These are phyloP conservation scores for Melikaiella ostensackeni DNA, from an alignment of 2,888 invertebrate genomes.

Conservation along the genomic window DNA sequence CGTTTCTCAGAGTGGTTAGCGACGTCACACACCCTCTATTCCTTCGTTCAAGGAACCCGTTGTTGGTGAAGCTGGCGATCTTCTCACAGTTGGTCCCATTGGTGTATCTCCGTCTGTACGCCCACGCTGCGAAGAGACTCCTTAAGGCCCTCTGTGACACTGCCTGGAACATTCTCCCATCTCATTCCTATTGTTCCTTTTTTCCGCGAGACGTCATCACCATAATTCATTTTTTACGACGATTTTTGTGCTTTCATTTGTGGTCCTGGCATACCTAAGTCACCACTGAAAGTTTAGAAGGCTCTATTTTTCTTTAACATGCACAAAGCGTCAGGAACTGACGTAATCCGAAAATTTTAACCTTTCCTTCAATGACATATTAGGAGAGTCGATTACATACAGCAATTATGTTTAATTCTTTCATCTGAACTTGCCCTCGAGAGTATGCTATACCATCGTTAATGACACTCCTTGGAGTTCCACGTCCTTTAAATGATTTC, in stretches of 20 bases:
- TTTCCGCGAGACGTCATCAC: slow-evolving; percentile 52
- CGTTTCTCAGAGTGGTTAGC: slow-evolving; percentile 58
- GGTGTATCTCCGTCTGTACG: slow-evolving; percentile 65
- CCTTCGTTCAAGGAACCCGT: slow-evolving; percentile 55
- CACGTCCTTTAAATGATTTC: slow-evolving; percentile 31
- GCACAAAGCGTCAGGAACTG: slow-evolving; percentile 13
- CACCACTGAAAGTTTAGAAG: slow-evolving; percentile 26
- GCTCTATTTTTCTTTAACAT: slow-evolving; percentile 11
- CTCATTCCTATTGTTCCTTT: slow-evolving; percentile 38
- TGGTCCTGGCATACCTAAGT: slow-evolving; percentile 37
- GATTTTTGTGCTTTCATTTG: slow-evolving; percentile 49
- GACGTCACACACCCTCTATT: slow-evolving; percentile 40
- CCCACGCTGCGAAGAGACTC: slow-evolving; percentile 56
- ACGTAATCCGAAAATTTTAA: not conserved
- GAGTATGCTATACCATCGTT: slow-evolving; percentile 1
- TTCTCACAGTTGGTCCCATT: slow-evolving; percentile 50
- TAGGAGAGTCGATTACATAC: not conserved
- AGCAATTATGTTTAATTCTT: slow-evolving; percentile 1
- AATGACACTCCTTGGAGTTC: slow-evolving; percentile 29
- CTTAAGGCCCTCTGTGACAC: slow-evolving; percentile 45
- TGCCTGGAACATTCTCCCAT: slow-evolving; percentile 22
- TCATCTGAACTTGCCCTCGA: slow-evolving; percentile 4
- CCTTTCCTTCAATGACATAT: not conserved
- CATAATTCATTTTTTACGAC: slow-evolving; percentile 58
- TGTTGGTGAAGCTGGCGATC: slow-evolving; percentile 59